phyloP scores from a whole-genome alignment of 2,113 vertebrate genomes.

The Takifugu flavidus region DNA sequence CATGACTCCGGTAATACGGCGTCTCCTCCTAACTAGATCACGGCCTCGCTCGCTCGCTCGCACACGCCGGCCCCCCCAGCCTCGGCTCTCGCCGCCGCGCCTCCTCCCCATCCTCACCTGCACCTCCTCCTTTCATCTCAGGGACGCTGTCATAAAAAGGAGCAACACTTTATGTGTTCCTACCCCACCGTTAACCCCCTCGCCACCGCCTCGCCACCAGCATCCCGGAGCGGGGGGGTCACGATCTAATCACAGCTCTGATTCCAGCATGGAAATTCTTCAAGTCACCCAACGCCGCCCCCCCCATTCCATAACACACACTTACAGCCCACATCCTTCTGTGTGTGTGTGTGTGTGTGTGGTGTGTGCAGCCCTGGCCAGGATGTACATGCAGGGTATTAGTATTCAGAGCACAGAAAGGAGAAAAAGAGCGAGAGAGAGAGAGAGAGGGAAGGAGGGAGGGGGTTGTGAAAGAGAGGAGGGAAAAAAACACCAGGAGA shows the following conservation, averaged over 20 bases:
- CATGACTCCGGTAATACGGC: constrained; percentile 31
- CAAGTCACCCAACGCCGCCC: no score
- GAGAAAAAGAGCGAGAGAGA: constrained; percentile 58
- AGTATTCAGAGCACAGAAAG: constrained; percentile 79
- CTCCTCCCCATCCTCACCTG: constrained; percentile 11
- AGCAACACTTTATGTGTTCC: constrained; percentile 26
- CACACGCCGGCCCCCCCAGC: constrained; percentile 5
- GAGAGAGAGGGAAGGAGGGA: constrained; percentile 53
- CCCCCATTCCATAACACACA: not conserved
- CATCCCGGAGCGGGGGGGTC: constrained; percentile 21
- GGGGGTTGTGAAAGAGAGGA: constrained; percentile 61
- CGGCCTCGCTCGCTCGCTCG: constrained; percentile 17
- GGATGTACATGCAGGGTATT: constrained; percentile 67
- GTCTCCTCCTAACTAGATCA: constrained; percentile 48
- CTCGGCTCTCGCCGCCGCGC: constrained; percentile 11
- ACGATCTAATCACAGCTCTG: constrained; percentile 45
- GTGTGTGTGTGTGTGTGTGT: constrained; percentile 50
- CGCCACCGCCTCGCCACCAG: constrained; percentile 23
- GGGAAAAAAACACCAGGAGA: constrained; percentile 30
- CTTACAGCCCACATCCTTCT: not conserved
- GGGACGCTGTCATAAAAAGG: constrained; percentile 22
- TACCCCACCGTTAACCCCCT: constrained; percentile 13
- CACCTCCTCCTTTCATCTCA: constrained; percentile 21
- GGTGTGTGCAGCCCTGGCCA: constrained; percentile 69
- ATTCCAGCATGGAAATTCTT: no score